Evolutionary conservation across 2,888 invertebrate genomes (phyloP).

Genomic region (Cephonodes hylas): DNA sequence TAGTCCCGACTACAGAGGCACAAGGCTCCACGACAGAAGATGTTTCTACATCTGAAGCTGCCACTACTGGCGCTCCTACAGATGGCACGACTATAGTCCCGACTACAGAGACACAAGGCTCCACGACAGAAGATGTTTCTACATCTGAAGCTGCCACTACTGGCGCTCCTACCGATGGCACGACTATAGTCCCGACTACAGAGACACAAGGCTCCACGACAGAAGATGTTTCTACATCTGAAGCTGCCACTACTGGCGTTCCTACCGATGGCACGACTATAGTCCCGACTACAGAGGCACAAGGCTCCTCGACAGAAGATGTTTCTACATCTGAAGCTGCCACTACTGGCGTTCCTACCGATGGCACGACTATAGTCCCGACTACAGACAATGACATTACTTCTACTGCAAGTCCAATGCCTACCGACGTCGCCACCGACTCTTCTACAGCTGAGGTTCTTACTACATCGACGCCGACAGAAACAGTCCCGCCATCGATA

Average conservation of each 20-base stretch:
- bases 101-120: not conserved
- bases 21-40: not conserved
- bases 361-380: not conserved
- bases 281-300: no score
- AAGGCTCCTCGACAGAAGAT: not conserved
- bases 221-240: no score
- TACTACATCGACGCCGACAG: not conserved
- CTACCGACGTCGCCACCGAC: not conserved
- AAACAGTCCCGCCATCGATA: conserved; percentile 17
- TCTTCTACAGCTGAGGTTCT: not conserved
- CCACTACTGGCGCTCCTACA: not conserved
- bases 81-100: not conserved
- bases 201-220: no score
- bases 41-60: not conserved
- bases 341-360: not conserved
- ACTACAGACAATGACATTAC: not conserved
- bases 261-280: no score
- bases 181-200: no score
- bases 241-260: not conserved
- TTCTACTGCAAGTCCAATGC: not conserved
- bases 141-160: not conserved
- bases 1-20: not conserved
- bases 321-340: not conserved
- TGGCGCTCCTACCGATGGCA: not conserved
- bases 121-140: not conserved